Percentiles rank a stretch among this genome's conserved stretches.
Conservation (phyloP, 2,113 vertebrate species). For the Ptilorrhoa leucosticta region DNA sequence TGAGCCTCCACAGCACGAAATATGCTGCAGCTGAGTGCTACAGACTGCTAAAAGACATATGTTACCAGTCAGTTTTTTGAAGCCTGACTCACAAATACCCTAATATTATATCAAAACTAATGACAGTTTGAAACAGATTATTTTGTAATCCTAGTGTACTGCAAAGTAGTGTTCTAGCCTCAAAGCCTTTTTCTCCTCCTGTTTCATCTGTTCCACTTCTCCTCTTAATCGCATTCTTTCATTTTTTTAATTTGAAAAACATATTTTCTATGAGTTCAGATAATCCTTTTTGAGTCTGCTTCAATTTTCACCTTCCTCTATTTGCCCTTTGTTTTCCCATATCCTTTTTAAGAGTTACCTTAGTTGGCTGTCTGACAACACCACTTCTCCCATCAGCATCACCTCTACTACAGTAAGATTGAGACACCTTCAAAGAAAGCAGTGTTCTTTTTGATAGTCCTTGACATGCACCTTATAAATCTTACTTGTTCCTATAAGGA, state of each 20-base stretch:
- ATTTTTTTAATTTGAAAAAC: not conserved
- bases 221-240: not conserved
- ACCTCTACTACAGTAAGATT: not conserved
- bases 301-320: not conserved
- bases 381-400: not conserved
- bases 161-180: not conserved
- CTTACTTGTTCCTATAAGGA: not conserved
- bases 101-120: not conserved
- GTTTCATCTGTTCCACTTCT: not conserved
- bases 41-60: not conserved
- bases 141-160: not conserved
- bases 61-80: not conserved
- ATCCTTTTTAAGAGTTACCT: not conserved
- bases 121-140: not conserved
- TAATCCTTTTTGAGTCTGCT: not conserved
- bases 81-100: not conserved
- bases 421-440: not conserved
- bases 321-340: not conserved
- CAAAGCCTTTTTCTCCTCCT: not conserved
- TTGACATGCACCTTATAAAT: not conserved
- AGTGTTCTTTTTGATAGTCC: not conserved
- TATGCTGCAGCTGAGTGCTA: not conserved
- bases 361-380: not conserved
- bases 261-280: not conserved
- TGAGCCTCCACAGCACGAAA: not conserved